Conservation (phyloP, 2,797 vertebrate genomes). For the Crenuchus spilurus region DNA sequence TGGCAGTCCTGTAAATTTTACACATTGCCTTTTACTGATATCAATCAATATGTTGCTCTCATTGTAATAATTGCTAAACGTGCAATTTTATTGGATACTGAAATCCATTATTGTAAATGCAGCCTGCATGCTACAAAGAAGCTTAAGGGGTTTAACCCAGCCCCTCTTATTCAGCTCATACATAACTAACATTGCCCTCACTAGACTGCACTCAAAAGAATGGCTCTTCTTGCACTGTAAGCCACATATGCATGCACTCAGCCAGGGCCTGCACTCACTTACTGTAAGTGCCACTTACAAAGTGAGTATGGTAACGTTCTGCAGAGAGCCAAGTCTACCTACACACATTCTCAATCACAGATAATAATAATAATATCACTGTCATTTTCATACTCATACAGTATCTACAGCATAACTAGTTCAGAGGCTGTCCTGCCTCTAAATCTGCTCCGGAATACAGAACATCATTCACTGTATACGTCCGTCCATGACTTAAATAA, state of each 20-base stretch:
- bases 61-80: too few relatives aligned
- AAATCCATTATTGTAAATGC: too few relatives aligned
- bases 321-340: not conserved
- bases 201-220: not conserved
- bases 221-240: not conserved
- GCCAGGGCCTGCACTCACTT: not conserved
- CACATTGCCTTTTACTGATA: too few relatives aligned
- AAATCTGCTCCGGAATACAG: not conserved
- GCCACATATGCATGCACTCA: not conserved
- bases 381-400: too few relatives aligned
- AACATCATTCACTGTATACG: not conserved
- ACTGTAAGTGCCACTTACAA: slow-evolving; percentile 4
- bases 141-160: too few relatives aligned
- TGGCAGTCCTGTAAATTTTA: too few relatives aligned
- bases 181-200: not conserved
- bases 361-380: not conserved
- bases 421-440: too few relatives aligned
- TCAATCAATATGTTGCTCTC: too few relatives aligned
- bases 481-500: slow-evolving; percentile 46
- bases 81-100: too few relatives aligned
- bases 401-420: too few relatives aligned
- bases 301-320: not conserved
- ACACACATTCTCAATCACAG: not conserved
- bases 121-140: too few relatives aligned
- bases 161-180: not conserved